These are phyloP conservation scores for Nematostella vectensis DNA, from an alignment of 92 coral and sea anemone species.

Conservation along the genomic window DNA sequence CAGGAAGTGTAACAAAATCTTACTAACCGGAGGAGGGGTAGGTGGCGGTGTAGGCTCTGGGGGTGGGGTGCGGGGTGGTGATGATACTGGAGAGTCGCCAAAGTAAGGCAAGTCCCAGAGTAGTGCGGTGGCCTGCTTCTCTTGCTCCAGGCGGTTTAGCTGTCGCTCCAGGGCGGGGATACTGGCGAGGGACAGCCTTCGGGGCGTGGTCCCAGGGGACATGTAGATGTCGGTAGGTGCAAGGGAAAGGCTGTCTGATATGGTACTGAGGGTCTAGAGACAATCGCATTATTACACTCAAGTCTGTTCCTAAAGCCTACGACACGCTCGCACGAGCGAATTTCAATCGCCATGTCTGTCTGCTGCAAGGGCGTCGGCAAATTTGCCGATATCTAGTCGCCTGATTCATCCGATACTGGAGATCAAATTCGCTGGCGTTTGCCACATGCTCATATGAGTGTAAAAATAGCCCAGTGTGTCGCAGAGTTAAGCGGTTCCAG, in stretches of 20 bases:
- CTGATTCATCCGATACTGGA: no score
- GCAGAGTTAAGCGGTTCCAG: no score
- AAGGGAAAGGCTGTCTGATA: constrained; percentile 76
- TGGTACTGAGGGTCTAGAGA: constrained; percentile 53
- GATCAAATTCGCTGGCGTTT: no score
- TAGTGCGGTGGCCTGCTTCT: constrained; percentile 21
- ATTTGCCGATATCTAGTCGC: no score
- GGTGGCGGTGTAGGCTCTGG: constrained; percentile 88
- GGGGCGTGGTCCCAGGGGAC: constrained; percentile 80
- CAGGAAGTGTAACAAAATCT: no score
- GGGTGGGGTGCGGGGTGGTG: constrained; percentile 97
- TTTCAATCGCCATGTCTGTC: no score
- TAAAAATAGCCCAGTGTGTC: no score
- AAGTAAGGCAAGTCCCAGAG: constrained; percentile 84
- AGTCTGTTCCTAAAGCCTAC: neutral
- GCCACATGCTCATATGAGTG: no score
- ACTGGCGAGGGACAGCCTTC: constrained; percentile 60
- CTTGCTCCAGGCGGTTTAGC: constrained; percentile 13
- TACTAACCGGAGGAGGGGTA: constrained; percentile 82
- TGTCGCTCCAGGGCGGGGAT: constrained; percentile 31
- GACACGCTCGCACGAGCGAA: neutral
- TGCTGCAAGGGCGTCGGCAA: no score
- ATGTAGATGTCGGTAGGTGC: constrained; percentile 97
- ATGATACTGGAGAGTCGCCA: constrained; percentile 91
- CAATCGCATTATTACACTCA: neutral